phyloP scores from a whole-genome alignment of 2,888 invertebrate species.

The Unio pictorum region DNA sequence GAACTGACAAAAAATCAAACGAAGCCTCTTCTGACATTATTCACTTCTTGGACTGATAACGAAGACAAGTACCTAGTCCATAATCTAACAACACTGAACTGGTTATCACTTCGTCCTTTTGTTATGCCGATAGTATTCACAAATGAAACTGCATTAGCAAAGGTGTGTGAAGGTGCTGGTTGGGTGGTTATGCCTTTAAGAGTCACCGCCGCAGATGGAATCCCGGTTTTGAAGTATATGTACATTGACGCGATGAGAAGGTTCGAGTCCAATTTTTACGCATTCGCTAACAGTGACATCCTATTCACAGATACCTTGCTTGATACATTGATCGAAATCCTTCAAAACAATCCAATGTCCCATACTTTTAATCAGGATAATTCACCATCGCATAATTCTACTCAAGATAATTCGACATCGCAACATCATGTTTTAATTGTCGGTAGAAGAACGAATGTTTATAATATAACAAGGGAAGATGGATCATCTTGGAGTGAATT shows the following conservation, averaged over 20 bases:
- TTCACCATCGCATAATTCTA: constrained; percentile 3
- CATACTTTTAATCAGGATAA: constrained; percentile 12
- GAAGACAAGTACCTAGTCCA: constrained; percentile 44
- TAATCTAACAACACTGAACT: constrained; percentile 49
- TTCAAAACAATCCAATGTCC: neutral
- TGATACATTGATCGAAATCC: constrained; percentile 34
- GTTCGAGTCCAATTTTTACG: constrained; percentile 52
- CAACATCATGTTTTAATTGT: constrained; percentile 38
- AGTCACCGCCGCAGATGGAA: constrained; percentile 36
- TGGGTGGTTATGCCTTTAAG: constrained; percentile 43
- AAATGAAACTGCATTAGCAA: constrained; percentile 32
- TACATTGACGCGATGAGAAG: constrained; percentile 45
- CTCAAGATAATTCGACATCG: constrained; percentile 5
- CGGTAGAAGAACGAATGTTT: constrained; percentile 50
- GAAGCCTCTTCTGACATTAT: constrained; percentile 43
- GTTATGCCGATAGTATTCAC: constrained; percentile 51
- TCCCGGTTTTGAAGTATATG: constrained; percentile 61
- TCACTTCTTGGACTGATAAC: constrained; percentile 51
- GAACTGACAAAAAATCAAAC: constrained; percentile 9
- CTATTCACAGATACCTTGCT: constrained; percentile 50
- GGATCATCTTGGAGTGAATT: constrained; percentile 32
- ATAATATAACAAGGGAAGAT: constrained; percentile 43
- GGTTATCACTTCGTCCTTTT: constrained; percentile 45
- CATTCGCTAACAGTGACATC: constrained; percentile 59
- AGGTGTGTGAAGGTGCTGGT: constrained; percentile 30